Evolutionary conservation across 2,888 invertebrate species (phyloP).

Genomic region (Nomada fucata): DNA sequence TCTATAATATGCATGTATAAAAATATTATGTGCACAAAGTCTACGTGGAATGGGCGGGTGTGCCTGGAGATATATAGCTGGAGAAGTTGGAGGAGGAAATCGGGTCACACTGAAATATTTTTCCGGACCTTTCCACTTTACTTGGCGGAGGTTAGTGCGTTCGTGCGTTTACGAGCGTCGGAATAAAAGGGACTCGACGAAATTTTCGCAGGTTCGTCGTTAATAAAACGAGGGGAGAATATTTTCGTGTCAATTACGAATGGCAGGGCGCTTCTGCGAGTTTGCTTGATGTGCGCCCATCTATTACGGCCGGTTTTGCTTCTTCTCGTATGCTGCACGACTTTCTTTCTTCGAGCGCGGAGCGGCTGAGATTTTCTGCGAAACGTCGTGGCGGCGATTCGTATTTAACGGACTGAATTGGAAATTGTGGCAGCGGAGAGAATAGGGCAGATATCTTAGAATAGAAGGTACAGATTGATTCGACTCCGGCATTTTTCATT

Average conservation of each 20-base stretch:
- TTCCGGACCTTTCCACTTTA: conserved; percentile 40
- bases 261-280: conserved; percentile 43
- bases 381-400: too few species aligned
- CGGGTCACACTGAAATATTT: conserved; percentile 67
- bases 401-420: too few species aligned
- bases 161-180: conserved; percentile 10
- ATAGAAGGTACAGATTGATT: too few species aligned
- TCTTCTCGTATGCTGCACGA: too few species aligned
- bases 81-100: conserved; percentile 59
- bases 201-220: conserved; percentile 55
- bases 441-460: too few species aligned
- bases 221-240: conserved; percentile 60
- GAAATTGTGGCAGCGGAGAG: too few species aligned
- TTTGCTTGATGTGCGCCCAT: not conserved
- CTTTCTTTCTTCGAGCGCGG: too few species aligned
- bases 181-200: conserved; percentile 14
- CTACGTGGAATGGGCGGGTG: conserved; percentile 17
- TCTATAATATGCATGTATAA: conserved; percentile 35
- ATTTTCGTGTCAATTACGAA: conserved; percentile 63
- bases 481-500: too few species aligned
- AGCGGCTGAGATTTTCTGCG: too few species aligned
- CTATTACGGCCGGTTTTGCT: too few species aligned
- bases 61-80: conserved; percentile 34
- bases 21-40: conserved; percentile 38
- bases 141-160: conserved; percentile 9